These are phyloP conservation scores for Drosophila obscura DNA, from an alignment of 1,140 invertebrate species.

Conservation along the genomic window DNA sequence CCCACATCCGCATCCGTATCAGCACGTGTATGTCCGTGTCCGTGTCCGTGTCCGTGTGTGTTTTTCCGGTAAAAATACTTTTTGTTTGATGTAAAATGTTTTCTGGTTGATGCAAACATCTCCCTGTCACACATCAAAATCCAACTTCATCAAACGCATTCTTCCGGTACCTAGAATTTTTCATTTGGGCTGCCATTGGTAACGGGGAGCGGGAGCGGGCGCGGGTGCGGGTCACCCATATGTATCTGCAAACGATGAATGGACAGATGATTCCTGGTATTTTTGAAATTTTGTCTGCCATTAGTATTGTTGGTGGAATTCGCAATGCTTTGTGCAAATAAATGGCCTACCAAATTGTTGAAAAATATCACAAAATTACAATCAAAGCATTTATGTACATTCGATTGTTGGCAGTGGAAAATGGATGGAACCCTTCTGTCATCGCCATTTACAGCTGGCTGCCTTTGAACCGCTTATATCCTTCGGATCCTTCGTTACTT, in stretches of 20 bases:
- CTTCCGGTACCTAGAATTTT: conserved; percentile 19
- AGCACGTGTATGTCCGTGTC: too few relatives aligned
- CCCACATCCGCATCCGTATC: neutral
- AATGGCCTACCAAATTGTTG: conserved; percentile 37
- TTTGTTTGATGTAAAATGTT: neutral
- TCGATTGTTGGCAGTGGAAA: neutral
- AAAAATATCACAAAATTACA: conserved; percentile 18
- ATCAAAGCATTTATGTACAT: conserved; percentile 3
- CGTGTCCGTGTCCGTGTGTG: too few relatives aligned
- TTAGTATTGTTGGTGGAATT: conserved; percentile 33
- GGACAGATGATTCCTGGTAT: conserved; percentile 9
- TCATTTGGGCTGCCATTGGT: conserved; percentile 25
- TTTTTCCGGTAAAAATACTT: neutral
- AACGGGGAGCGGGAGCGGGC: neutral
- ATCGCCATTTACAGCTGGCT: conserved; percentile 16
- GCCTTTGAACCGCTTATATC: conserved; percentile 1
- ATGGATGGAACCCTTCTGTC: conserved; percentile 12
- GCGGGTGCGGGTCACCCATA: conserved; percentile 7
- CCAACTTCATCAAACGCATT: conserved; percentile 35
- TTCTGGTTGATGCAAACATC: conserved; percentile 7
- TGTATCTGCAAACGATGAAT: neutral
- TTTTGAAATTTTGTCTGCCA: conserved; percentile 18
- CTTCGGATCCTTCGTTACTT: conserved; percentile 29
- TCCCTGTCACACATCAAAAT: conserved; percentile 30
- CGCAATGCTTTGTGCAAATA: conserved; percentile 14